phyloP scores from a whole-genome alignment of 2,888 invertebrate genomes.

The Cremastinae sp. region DNA sequence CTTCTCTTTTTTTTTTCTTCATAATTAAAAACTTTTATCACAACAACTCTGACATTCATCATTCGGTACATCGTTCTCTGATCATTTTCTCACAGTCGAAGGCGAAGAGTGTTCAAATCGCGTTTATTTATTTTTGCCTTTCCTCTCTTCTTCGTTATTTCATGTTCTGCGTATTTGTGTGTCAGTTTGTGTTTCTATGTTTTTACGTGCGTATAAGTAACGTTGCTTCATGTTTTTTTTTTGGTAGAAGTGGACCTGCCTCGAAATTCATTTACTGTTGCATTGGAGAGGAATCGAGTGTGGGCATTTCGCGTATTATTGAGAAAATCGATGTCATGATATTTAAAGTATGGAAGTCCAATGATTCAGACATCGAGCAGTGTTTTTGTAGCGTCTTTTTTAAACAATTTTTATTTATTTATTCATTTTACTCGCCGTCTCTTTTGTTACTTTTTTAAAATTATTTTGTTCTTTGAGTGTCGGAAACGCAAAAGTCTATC shows the following conservation, averaged over 20 bases:
- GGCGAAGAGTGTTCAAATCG: constrained; percentile 33
- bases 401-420: constrained; percentile 25
- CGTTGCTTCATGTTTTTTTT: constrained; percentile 16
- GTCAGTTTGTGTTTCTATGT: constrained; percentile 24
- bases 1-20: constrained; percentile 26
- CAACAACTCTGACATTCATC: constrained; percentile 39
- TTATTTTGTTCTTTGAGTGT: too few species aligned
- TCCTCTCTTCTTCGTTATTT: constrained; percentile 5
- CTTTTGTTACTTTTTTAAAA: not conserved
- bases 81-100: constrained; percentile 29
- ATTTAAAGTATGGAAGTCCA: constrained; percentile 67
- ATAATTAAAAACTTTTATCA: not conserved
- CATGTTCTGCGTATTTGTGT: not conserved
- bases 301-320: constrained; percentile 33
- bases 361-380: constrained; percentile 64
- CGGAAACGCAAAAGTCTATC: not conserved
- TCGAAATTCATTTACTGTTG: constrained; percentile 16
- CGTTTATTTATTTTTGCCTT: constrained; percentile 7
- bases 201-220: not conserved
- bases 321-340: constrained; percentile 45
- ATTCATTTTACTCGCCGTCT: constrained; percentile 4
- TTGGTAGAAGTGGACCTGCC: constrained; percentile 19
- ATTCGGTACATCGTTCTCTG: constrained; percentile 40
- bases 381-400: constrained; percentile 53
- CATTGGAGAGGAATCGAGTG: constrained; percentile 24